A percentile compares a stretch with the other conserved stretches of the same genome.
Conservation (phyloP, 1,140 invertebrate genomes). For the Bradysia coprophila region DNA sequence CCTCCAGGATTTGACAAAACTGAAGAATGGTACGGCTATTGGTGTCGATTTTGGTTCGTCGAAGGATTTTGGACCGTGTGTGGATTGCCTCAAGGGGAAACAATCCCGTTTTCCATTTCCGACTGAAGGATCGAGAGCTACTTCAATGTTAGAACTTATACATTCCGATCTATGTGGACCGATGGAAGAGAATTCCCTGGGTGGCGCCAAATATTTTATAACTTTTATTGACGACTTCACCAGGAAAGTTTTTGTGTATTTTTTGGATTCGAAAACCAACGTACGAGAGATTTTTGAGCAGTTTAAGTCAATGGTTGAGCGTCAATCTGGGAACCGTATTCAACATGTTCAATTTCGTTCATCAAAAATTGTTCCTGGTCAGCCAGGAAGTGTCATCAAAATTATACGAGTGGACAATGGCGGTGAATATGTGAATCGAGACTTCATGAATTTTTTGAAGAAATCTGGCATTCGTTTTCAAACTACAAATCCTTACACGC, state of each 20-base stretch:
- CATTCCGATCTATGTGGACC: slow-evolving; percentile 9
- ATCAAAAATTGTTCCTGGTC: no score
- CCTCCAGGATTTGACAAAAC: neutral
- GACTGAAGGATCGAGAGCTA: neutral
- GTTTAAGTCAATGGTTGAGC: slow-evolving; percentile 16
- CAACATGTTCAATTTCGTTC: no score
- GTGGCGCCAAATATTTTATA: slow-evolving; percentile 15
- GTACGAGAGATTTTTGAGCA: slow-evolving; percentile 11
- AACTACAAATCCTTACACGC: slow-evolving; percentile 10
- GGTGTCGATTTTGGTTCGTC: neutral
- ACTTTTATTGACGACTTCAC: slow-evolving; percentile 19
- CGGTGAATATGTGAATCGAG: slow-evolving; percentile 13
- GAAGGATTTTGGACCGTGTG: slow-evolving; percentile 8
- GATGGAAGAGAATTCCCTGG: slow-evolving; percentile 9
- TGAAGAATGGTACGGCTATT: neutral
- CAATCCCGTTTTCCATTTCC: no score
- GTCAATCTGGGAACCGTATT: slow-evolving; percentile 13
- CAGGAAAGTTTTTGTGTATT: slow-evolving; percentile 16
- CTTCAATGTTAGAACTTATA: slow-evolving; percentile 10
- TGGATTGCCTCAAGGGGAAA: neutral
- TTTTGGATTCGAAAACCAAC: slow-evolving; percentile 16
- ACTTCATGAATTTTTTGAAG: slow-evolving; percentile 7
- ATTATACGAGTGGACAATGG: slow-evolving; percentile 17
- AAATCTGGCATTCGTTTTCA: slow-evolving; percentile 5
- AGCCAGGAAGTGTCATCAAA: no score